A percentile compares a stretch with the other conserved stretches of the same genome.
Evolutionary conservation across 1,140 invertebrate genomes (phyloP).

Genomic region (Cyphomyrmex costatus): DNA sequence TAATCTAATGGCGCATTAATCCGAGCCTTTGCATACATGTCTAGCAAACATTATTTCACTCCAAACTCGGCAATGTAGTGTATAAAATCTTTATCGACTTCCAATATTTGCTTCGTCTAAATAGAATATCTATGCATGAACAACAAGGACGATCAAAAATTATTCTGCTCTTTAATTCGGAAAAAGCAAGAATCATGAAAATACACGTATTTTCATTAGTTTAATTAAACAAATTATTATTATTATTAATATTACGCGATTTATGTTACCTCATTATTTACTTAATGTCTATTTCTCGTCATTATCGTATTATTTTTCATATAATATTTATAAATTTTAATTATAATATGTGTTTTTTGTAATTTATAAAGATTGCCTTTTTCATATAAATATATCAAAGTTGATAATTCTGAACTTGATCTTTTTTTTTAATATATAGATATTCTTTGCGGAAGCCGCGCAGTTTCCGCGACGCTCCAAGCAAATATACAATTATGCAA

Average conservation of each 20-base stretch:
- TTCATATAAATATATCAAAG: neutral
- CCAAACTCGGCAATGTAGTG: conserved; percentile 22
- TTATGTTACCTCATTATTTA: conserved; percentile 28
- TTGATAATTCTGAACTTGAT: neutral
- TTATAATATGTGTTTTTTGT: neutral
- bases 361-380: neutral
- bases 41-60: conserved; percentile 38
- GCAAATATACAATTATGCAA: conserved; percentile 58
- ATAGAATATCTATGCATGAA: neutral
- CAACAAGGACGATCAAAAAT: conserved; percentile 8
- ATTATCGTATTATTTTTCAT: neutral
- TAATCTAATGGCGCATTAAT: conserved; percentile 57
- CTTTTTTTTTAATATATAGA: neutral
- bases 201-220: neutral
- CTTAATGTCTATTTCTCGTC: neutral
- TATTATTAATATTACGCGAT: neutral
- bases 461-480: conserved; percentile 8
- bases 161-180: neutral
- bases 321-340: conserved; percentile 1
- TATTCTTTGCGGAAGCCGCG: neutral
- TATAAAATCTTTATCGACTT: conserved; percentile 49
- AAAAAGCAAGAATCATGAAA: neutral
- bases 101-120: conserved; percentile 41
- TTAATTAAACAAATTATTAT: conserved; percentile 26
- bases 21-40: conserved; percentile 32